Base-by-base conservation (phyloP, 2,113 vertebrate species). In the Catharus minimus region DNA sequence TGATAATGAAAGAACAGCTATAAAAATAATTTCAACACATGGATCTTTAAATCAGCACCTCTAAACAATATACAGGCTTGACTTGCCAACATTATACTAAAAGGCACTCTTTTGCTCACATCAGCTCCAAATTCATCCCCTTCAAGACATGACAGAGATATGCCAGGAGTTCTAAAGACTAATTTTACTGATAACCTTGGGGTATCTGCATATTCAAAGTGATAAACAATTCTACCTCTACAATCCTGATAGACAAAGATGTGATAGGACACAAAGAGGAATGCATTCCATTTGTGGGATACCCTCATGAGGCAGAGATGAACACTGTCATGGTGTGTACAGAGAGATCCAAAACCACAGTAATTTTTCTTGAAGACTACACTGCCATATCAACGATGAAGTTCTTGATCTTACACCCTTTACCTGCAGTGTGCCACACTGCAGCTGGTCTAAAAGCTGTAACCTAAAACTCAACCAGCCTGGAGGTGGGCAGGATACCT, bases 331-430 rank as follows among this genome's bases (percentile, higher is more conserved):
- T 41, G 43, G 46, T 23, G 32, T 27, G 15, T 30, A 65, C 8
- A 78, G 30, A 44, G n/a, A 71, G 50, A 66, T 36, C 36, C 43
- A 78, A 69, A 12, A 77, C 24, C 26, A 55, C 41, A 32, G 27
- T 17, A 78, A 60, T 64, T 43, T 78, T 36, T 30, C 66, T 72
- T 20, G 2, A 87, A 81, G 65, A 81, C 49, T 84, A 5, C 4
- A 1, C 21, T 64, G 61, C 23, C 49, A 2, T 3, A 80, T 38
- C 46, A 69, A 26, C 1, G 2, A 53, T 0, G 1, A 23, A n/a
- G n/a, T 55, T 84, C 13, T 2, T 13, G 49, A 89, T 84, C 60
- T 62, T 50, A 33, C 47, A 78, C 0, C 0, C 0, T 16, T 39
- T 36, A 57, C 39, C 57, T 82, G 56, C 53, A 47, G 26, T 50